Evolutionary conservation across 2,888 invertebrate species (phyloP), one percentile per base, ranked within the genome.

Genomic region (Cephus pygmeus): DNA sequence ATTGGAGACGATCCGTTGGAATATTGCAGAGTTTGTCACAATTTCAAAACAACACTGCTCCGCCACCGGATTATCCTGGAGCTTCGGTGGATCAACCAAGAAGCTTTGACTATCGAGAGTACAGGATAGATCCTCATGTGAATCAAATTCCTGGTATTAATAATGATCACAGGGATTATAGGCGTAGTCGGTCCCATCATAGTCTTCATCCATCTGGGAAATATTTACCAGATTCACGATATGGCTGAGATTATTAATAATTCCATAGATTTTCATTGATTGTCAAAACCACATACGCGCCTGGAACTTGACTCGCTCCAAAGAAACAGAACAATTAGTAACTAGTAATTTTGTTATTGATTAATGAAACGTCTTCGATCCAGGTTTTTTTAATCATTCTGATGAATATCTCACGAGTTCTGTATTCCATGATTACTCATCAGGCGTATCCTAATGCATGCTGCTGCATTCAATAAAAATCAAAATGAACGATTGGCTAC

Each of bases 151-250:
- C 56, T 56, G 56, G 23, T 9, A 56, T 23, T 56, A 83, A 82
- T 76, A 82, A 81, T 12, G 69, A 79, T 15, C 79, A 83, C 4
- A 85, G 84, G 69, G 87, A 89, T 31, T 86, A 87, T 73, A 83
- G 87, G 73, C 87, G 90, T n/a, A 91, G 87, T 75, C 92, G 94
- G 81, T 94, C 95, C 0, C 94, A 95, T 81, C 94, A 95, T 82
- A 95, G 94, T 87, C 92, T 95, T 74, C 93, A 94, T 89, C 93
- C 93, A 88, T 93, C 78, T n/a, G 33, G 75, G 34, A 78, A 75
- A 40, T 76, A 88, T 79, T 74, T 79, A 12, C 77, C 82, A n/a
- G 79, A 79, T 73, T 75, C 76, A 6, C 75, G 79, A n/a, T 79
- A 77, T 31, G 73, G 77, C 75, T 79, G 77, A 77, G 33, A 56